Conservation (phyloP, 53 echinoderm and acorn worm genomes). For the Mesocentrotus franciscanus region DNA sequence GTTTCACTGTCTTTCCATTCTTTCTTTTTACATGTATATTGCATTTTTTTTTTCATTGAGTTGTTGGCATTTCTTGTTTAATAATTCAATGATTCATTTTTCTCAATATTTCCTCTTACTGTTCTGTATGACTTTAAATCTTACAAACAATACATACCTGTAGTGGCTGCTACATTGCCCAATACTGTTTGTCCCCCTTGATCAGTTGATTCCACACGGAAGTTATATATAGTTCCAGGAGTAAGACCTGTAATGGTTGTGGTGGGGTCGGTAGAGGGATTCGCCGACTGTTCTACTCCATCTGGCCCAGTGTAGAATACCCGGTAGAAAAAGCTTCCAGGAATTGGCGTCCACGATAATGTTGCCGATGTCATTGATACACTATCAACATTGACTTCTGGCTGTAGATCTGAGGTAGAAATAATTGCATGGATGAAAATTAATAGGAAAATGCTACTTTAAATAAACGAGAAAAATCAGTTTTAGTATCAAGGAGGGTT, state of each 20-base stretch:
- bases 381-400: not conserved
- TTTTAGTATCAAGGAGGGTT: no score
- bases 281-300: not conserved
- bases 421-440: no score
- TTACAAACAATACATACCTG: not conserved
- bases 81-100: no score
- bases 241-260: not conserved
- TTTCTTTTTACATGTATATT: no score
- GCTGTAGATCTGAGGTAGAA: no score
- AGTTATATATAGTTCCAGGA: not conserved
- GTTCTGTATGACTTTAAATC: no score
- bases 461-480: no score
- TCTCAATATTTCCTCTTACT: no score
- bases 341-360: not conserved
- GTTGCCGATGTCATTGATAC: not conserved
- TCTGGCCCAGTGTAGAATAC: conserved; percentile 26
- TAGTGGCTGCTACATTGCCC: not conserved
- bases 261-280: not conserved
- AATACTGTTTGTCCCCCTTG: not conserved
- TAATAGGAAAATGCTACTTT: no score
- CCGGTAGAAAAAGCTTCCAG: not conserved
- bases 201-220: not conserved
- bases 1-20: no score
- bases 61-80: no score
- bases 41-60: no score